Conservation (phyloP, 2,797 vertebrate genomes). For the Onychomys leucogaster region DNA sequence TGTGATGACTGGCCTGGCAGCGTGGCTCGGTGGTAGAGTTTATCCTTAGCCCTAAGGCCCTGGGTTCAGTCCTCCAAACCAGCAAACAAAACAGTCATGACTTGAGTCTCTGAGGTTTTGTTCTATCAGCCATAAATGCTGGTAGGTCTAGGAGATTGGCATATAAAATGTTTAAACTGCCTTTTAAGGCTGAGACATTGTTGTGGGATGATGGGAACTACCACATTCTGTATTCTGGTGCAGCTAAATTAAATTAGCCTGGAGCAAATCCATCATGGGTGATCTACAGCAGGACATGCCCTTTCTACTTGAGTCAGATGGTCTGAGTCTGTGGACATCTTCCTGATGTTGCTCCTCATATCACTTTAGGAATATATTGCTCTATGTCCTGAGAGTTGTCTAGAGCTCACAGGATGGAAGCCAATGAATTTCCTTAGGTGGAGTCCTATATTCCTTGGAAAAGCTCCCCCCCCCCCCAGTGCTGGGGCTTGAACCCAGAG, state of each 20-base stretch:
- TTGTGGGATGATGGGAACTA: not conserved
- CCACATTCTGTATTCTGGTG: not conserved
- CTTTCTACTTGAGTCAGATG: not conserved
- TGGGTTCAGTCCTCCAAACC: not conserved
- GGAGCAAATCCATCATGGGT: not conserved
- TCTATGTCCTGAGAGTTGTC: not conserved
- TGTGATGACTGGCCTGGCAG: not conserved
- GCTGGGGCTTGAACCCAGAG: not conserved
- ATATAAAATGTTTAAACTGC: not conserved
- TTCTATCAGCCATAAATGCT: not conserved
- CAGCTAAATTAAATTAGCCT: not conserved
- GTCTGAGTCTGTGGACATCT: not conserved
- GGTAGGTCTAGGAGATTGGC: not conserved
- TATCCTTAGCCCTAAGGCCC: not conserved
- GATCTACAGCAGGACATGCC: not conserved
- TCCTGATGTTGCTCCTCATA: not conserved
- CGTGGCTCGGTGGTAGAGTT: not conserved
- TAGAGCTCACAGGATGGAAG: not conserved
- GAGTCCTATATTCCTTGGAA: not conserved
- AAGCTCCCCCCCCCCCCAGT: not conserved
- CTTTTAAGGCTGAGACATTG: not conserved
- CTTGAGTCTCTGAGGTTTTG: not conserved
- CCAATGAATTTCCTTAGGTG: not conserved
- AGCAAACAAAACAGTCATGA: not conserved
- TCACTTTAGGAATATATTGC: conserved; percentile 16